phyloP scores from a whole-genome alignment of 2,797 vertebrate species.

The Pseudochaenichthys georgianus region DNA sequence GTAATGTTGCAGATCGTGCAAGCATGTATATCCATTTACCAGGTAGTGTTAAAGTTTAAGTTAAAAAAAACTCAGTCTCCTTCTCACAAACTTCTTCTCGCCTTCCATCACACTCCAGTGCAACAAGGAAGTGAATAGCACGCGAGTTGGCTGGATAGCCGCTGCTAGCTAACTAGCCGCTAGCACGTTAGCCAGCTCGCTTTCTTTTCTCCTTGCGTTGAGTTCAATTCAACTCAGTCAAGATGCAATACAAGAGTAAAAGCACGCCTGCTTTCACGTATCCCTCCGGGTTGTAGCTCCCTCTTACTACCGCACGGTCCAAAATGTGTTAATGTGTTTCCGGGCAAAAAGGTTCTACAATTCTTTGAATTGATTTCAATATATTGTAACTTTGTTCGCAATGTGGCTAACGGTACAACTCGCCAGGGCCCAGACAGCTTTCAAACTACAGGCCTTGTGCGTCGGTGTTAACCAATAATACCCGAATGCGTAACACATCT shows the following conservation, averaged over 20 bases:
- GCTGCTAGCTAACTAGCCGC: constrained; percentile 34
- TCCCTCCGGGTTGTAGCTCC: not conserved
- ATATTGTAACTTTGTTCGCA: constrained; percentile 71
- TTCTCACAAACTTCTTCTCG: constrained; percentile 77
- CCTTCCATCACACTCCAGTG: constrained; percentile 75
- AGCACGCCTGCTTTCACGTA: constrained; percentile 8
- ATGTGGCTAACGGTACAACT: constrained; percentile 61
- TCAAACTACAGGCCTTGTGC: constrained; percentile 79
- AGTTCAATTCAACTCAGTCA: constrained; percentile 72
- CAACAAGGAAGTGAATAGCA: constrained; percentile 85
- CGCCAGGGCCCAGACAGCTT: constrained; percentile 70
- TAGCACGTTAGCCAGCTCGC: constrained; percentile 62
- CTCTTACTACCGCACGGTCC: not conserved
- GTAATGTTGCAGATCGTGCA: constrained; percentile 9
- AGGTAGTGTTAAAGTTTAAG: constrained; percentile 26
- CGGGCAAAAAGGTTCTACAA: constrained; percentile 6
- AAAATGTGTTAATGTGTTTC: not conserved
- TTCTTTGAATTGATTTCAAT: constrained; percentile 34
- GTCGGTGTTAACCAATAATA: constrained; percentile 71
- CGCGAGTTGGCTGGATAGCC: constrained; percentile 62
- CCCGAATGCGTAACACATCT: constrained; percentile 56
- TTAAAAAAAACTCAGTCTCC: constrained; percentile 39
- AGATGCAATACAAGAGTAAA: constrained; percentile 69
- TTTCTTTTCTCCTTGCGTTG: constrained; percentile 71
- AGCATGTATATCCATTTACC: constrained; percentile 34